These are phyloP conservation scores for Nomada goodeniana DNA, from an alignment of 2,888 invertebrate genomes.

Conservation along the genomic window DNA sequence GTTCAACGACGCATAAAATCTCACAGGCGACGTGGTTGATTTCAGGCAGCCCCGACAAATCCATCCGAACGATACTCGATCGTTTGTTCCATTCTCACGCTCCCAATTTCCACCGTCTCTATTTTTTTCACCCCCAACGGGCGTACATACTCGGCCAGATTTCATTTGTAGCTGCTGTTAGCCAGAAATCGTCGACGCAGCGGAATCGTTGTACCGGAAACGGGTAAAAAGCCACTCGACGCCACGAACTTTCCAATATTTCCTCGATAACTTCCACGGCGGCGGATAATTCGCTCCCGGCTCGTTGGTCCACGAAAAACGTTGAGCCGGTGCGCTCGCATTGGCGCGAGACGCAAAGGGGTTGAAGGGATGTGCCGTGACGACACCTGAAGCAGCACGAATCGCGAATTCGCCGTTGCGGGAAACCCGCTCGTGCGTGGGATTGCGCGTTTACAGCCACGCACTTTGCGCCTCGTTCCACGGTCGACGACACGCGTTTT, in stretches of 20 bases:
- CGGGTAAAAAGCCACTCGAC: constrained; percentile 55
- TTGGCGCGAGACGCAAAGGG: constrained; percentile 29
- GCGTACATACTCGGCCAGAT: constrained; percentile 19
- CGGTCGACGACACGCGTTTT: constrained; percentile 37
- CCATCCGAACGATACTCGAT: constrained; percentile 33
- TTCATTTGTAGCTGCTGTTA: constrained; percentile 45
- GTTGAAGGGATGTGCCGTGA: constrained; percentile 11
- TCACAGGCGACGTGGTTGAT: constrained; percentile 22
- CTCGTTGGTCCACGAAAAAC: constrained; percentile 79
- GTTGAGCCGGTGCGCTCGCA: constrained; percentile 72
- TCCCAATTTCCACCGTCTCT: constrained; percentile 34
- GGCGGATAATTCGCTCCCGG: constrained; percentile 78
- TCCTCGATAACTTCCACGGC: constrained; percentile 76
- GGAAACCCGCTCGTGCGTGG: constrained; percentile 63
- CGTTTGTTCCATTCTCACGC: constrained; percentile 62
- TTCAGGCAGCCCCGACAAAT: constrained; percentile 32
- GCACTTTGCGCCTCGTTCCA: constrained; percentile 48
- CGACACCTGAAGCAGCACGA: constrained; percentile 73
- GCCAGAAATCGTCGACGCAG: constrained; percentile 58
- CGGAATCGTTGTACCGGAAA: constrained; percentile 51
- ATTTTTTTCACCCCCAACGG: constrained; percentile 19
- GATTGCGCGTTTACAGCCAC: constrained; percentile 61
- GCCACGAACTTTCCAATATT: constrained; percentile 74
- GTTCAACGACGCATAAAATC: constrained; percentile 53
- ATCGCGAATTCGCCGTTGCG: constrained; percentile 44